phyloP scores from a whole-genome alignment of 2,888 invertebrate genomes.

The Branchipolynoe longqiensis region DNA sequence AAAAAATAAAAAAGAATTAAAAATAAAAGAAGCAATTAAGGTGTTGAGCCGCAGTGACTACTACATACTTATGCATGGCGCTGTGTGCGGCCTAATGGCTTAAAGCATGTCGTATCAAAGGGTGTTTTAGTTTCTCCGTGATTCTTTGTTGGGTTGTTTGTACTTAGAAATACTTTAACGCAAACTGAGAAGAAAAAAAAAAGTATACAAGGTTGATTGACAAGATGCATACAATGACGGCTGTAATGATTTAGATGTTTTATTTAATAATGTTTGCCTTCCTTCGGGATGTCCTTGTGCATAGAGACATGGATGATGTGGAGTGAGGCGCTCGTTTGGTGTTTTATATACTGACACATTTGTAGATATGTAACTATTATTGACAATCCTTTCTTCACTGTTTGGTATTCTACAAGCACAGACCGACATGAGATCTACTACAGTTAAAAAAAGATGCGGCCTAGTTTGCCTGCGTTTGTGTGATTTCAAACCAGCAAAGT shows the following conservation, averaged over 20 bases:
- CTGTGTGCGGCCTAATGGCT: no score
- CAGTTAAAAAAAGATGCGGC: not conserved
- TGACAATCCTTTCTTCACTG: slow-evolving; percentile 47
- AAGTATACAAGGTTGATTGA: slow-evolving; percentile 56
- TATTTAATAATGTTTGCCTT: slow-evolving; percentile 59
- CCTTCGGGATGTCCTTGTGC: slow-evolving; percentile 6
- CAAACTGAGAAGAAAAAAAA: slow-evolving; percentile 38
- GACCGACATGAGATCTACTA: slow-evolving; percentile 47
- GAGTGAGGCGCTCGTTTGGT: slow-evolving; percentile 30
- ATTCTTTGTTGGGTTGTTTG: slow-evolving; percentile 57
- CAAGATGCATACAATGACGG: slow-evolving; percentile 54
- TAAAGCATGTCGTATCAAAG: slow-evolving; percentile 5
- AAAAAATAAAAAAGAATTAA: slow-evolving; percentile 15
- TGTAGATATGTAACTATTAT: slow-evolving; percentile 55
- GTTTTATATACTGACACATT: slow-evolving; percentile 39
- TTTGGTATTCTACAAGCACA: slow-evolving; percentile 44
- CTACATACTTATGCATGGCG: no score
- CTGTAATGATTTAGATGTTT: slow-evolving; percentile 60
- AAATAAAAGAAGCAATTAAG: no score
- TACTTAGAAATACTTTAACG: slow-evolving; percentile 54
- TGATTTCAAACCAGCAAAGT: slow-evolving; percentile 35
- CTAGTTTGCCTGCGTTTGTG: slow-evolving; percentile 25
- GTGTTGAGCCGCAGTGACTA: no score
- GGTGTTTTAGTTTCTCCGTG: slow-evolving; percentile 58
- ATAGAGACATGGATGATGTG: slow-evolving; percentile 11